Base-by-base conservation (phyloP, 1,140 invertebrate species). In the Tribolium castaneum region DNA sequence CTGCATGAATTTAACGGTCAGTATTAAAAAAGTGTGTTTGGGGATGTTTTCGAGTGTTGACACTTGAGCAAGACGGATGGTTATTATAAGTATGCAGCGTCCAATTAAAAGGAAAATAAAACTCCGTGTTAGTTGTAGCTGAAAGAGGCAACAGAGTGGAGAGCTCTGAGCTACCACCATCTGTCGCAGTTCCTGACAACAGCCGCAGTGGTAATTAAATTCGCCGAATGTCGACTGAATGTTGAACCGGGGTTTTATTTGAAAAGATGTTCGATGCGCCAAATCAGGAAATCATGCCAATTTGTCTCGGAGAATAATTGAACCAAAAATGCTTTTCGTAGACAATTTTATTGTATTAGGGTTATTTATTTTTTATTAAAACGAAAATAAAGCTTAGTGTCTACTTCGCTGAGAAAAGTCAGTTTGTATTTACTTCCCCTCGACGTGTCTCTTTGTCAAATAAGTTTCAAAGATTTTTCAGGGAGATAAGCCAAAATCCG, bases 131-230 rank as follows among this genome's bases (percentile, higher is more conserved):
- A 66, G 59, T 66, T 35, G 59, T 14, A 70, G 35, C 12, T 13
- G 70, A 72, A 72, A 51, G 39, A 45, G 45, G 50, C 22, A 72
- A 35, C 70, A 51, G 6, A 14, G 71, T 72, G 12, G 71, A 73
- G 70, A 72, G 70, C 54, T 76, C 22, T 16, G 14, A 52, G 45
- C 62, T 78, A 71, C 45, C 56, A 62, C 49, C 59, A 76, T 79
- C 72, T 79, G 73, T 79, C 78, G 78, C 78, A 76, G 45, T 70
- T 76, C 74, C 75, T 76, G 78, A 79, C 73, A 59, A 34, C 73
- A 79, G 66, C 78, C 72, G 78, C 66, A 71, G 50, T 71, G 72
- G 72, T 79, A 79, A 79, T 79, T 79, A 79, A 72, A 79, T 79
- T 79, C 75, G 25, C 73, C 34, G 72, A 79, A 72, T 76, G 62